Evolutionary conservation across 1,140 invertebrate species (phyloP).

Genomic region (Epicauta chinensis): DNA sequence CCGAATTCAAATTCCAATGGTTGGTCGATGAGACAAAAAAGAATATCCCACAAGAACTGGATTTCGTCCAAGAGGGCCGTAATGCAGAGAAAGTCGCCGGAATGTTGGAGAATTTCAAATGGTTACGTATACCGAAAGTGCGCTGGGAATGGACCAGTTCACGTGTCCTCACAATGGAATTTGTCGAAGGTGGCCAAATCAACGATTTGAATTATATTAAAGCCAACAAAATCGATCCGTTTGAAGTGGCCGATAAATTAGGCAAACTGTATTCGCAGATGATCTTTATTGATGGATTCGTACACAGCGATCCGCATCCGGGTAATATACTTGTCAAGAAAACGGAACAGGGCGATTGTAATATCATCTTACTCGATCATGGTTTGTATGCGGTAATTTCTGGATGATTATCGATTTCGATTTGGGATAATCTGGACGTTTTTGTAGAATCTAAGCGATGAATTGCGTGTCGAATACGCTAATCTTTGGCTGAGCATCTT

Average conservation of each 20-base stretch:
- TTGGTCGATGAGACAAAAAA: constrained; percentile 92
- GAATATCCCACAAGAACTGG: constrained; percentile 87
- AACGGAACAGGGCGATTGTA: constrained; percentile 53
- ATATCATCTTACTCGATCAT: constrained; percentile 91
- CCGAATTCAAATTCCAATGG: constrained; percentile 96
- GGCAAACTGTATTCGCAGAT: constrained; percentile 93
- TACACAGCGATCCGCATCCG: constrained; percentile 98
- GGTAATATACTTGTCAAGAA: constrained; percentile 90
- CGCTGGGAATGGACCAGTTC: constrained; percentile 76
- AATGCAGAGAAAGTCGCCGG: constrained; percentile 79
- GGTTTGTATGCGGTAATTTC: constrained; percentile 85
- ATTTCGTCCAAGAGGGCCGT: constrained; percentile 85
- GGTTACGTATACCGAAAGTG: constrained; percentile 64
- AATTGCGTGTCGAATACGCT: constrained; percentile 88
- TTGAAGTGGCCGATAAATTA: constrained; percentile 78
- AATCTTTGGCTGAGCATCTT: constrained; percentile 92
- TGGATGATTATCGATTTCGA: constrained; percentile 29
- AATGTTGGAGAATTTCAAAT: constrained; percentile 61
- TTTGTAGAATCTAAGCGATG: constrained; percentile 72
- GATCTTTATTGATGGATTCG: constrained; percentile 96
- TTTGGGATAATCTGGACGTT: not conserved
- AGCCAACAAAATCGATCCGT: constrained; percentile 68
- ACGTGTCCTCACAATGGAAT: constrained; percentile 95
- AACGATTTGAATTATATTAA: constrained; percentile 90
- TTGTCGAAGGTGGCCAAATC: constrained; percentile 86